Evolutionary conservation across 2,888 invertebrate species (phyloP).

Genomic region (Copidosoma aretas): DNA sequence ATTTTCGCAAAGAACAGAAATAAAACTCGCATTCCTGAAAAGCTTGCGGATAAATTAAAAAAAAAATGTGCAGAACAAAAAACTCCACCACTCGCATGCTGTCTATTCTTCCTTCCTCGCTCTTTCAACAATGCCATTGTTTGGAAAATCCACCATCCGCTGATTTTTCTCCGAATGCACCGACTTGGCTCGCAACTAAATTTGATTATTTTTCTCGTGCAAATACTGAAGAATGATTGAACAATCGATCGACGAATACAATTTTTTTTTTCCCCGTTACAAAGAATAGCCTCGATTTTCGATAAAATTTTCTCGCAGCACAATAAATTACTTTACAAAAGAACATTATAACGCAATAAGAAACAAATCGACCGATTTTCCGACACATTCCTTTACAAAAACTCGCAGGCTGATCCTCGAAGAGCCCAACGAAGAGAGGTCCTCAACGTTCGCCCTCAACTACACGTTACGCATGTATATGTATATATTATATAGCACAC

Average conservation of each 20-base stretch:
- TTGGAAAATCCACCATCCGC: slow-evolving; percentile 34
- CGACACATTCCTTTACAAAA: too few species aligned
- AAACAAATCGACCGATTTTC: too few species aligned
- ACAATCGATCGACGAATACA: slow-evolving; percentile 18
- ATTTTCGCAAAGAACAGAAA: slow-evolving; percentile 29
- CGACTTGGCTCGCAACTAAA: slow-evolving; percentile 24
- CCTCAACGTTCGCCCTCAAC: too few species aligned
- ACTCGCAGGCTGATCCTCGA: too few species aligned
- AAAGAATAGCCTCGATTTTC: slow-evolving; percentile 34
- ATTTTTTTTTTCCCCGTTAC: slow-evolving; percentile 16
- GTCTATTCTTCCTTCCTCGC: slow-evolving; percentile 4
- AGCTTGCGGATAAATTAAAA: slow-evolving; percentile 14
- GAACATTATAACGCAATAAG: background rate
- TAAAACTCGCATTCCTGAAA: slow-evolving; percentile 37
- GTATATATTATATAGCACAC: too few species aligned
- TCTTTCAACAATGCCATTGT: slow-evolving; percentile 39
- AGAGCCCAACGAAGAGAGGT: too few species aligned
- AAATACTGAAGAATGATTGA: slow-evolving; percentile 32
- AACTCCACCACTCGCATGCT: background rate
- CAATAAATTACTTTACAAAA: background rate
- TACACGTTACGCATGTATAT: too few species aligned
- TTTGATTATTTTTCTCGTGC: slow-evolving; percentile 16
- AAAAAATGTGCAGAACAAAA: background rate
- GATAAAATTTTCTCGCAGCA: background rate
- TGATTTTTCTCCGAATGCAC: slow-evolving; percentile 21